Percentiles rank a stretch among this genome's conserved stretches.
Conservation (phyloP, 2,888 invertebrate genomes). For the Chrysomela aeneicollis region DNA sequence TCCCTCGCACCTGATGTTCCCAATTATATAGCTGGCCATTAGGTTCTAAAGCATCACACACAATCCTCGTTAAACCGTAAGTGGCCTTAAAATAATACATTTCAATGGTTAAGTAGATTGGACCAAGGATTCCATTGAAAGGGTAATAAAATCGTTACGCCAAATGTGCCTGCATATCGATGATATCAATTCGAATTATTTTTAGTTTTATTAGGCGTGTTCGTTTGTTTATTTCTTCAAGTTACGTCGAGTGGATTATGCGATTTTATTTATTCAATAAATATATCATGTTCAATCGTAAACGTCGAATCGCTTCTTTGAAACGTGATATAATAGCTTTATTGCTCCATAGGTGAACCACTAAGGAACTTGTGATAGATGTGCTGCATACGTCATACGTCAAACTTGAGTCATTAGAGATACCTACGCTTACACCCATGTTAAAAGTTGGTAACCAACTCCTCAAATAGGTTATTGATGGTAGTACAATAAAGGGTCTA, state of each 20-base stretch:
- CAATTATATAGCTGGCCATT: background rate
- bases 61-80: background rate
- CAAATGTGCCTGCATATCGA: background rate
- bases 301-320: background rate
- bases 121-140: background rate
- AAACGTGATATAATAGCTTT: background rate
- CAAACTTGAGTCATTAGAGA: too few species aligned
- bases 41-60: background rate
- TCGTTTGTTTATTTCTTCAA: background rate
- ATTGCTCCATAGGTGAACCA: background rate
- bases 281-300: background rate
- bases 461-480: too few species aligned
- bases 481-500: too few species aligned
- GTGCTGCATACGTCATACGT: too few species aligned
- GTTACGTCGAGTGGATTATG: background rate
- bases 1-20: background rate
- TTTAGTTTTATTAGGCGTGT: conserved; percentile 7
- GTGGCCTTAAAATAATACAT: conserved; percentile 2
- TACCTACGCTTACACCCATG: too few species aligned
- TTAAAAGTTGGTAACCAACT: too few species aligned
- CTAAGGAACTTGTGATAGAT: too few species aligned
- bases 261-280: conserved; percentile 5
- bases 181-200: conserved; percentile 1
- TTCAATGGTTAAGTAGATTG: background rate
- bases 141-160: background rate